A percentile compares a stretch with the other conserved stretches of the same genome.
phyloP scores from a whole-genome alignment of 1,140 invertebrate species.

The Melipona quadrifasciata region DNA sequence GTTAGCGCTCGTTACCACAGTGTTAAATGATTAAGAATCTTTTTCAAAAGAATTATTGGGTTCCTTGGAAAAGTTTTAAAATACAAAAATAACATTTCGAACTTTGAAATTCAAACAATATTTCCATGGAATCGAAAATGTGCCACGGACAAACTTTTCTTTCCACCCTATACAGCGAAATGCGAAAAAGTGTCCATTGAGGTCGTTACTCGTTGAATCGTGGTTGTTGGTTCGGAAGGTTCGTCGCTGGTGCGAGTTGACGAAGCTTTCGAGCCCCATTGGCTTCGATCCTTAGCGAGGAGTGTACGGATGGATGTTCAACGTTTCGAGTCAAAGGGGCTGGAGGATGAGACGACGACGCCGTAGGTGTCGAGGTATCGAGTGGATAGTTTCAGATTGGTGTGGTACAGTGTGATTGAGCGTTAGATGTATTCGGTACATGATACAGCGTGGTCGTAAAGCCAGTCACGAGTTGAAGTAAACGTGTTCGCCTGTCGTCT shows the following conservation, averaged over 20 bases:
- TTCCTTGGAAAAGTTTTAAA: too few species aligned
- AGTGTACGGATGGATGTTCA: not conserved
- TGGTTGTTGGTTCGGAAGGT: conserved; percentile 11
- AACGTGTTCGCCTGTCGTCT: not conserved
- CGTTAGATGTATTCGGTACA: not conserved
- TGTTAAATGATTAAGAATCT: too few species aligned
- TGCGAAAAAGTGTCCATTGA: not conserved
- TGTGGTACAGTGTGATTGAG: not conserved
- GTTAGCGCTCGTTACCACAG: too few species aligned
- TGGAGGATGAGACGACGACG: not conserved
- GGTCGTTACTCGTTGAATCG: not conserved
- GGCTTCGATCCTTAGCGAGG: not conserved
- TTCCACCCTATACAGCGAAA: not conserved
- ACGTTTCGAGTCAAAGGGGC: not conserved
- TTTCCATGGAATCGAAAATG: too few species aligned
- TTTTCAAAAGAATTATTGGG: too few species aligned
- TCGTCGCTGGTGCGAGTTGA: not conserved
- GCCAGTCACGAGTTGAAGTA: not conserved
- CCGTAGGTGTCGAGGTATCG: not conserved
- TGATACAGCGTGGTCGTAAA: not conserved
- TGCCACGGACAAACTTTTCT: too few species aligned
- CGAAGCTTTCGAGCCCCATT: not conserved
- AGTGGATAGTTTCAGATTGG: not conserved
- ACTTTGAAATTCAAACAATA: too few species aligned
- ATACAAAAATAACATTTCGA: too few species aligned